Base-by-base conservation (phyloP, 2,797 vertebrate genomes). In the Myotis daubentonii region DNA sequence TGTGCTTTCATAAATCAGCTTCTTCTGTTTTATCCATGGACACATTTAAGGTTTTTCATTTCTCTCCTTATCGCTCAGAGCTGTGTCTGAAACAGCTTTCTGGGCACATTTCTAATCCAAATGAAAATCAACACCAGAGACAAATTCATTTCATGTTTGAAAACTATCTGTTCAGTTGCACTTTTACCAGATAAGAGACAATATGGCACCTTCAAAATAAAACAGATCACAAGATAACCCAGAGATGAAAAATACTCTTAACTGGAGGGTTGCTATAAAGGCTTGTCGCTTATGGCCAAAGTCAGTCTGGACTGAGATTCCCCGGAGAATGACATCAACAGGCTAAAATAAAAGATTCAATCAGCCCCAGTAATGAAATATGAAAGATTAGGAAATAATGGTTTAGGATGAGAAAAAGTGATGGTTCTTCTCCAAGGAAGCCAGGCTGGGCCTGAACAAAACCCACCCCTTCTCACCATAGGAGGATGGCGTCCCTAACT, bases 331-430 rank as follows among this genome's bases (percentile, higher is more conserved):
- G 79, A 11, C 44, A 89, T 81, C 79, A 79, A 41, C 62, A 89
- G 16, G 44, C 93, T 93, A 95, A 95, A 96, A 68, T 89, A 81
- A 93, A 68, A 62, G 22, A 22, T 80, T 89, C 70, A 90, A 0
- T 93, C 33, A 89, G 10, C 81, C 93, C 49, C 51, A 68, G 8
- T 91, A 15, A 79, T 95, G 36, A 96, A 97, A 96, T 95, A 78
- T 55, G 76, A 97, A 96, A 76, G 89, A 70, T 20, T 65, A 92
- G 81, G 82, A 97, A 97, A 92, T 94, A 76, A 89, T 70, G 83
- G 13, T 9, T 80, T 94, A 81, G 25, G 28, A 84, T 68, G 53
- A 62, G 68, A 91, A 65, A 88, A 82, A 25, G 0, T 36, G 9
- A 91, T 53, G 49, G 5, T 86, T 96, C 47, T 96, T 71, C 95